phyloP scores from a whole-genome alignment of 2,113 vertebrate species.

The Tachuris rubrigastra region DNA sequence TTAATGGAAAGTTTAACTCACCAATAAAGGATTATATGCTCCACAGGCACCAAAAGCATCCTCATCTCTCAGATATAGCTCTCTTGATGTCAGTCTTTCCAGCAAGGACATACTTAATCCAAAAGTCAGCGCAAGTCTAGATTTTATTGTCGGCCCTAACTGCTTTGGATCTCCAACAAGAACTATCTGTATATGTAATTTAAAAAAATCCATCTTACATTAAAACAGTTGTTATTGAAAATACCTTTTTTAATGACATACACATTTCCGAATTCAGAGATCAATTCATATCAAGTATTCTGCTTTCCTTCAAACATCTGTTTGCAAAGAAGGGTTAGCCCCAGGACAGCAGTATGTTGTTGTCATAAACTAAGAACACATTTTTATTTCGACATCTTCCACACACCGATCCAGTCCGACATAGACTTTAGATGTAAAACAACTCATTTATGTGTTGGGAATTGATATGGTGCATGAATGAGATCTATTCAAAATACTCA shows the following conservation, averaged over 20 bases:
- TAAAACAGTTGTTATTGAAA: background rate
- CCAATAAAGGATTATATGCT: constrained; percentile 90
- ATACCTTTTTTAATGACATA: background rate
- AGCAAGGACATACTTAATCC: constrained; percentile 87
- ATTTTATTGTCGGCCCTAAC: constrained; percentile 91
- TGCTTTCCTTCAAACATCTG: background rate
- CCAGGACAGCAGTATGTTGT: background rate
- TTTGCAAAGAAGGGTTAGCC: background rate
- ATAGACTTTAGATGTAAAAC: background rate
- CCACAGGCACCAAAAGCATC: constrained; percentile 71
- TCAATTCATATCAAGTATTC: background rate
- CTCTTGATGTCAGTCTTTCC: constrained; percentile 86
- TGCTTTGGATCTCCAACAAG: constrained; percentile 94
- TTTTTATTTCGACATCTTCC: background rate
- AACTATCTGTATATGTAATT: constrained; percentile 76
- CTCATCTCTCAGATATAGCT: constrained; percentile 81
- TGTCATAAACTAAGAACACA: background rate
- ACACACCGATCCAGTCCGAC: background rate
- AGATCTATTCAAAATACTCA: background rate
- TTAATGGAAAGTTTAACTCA: constrained; percentile 61
- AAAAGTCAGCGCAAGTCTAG: constrained; percentile 79
- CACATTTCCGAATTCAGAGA: background rate
- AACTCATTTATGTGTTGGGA: background rate
- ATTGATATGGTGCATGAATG: background rate
- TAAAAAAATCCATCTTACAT: background rate